phyloP scores from a whole-genome alignment of 2,888 invertebrate species.

The Petrophora chlorosata region DNA sequence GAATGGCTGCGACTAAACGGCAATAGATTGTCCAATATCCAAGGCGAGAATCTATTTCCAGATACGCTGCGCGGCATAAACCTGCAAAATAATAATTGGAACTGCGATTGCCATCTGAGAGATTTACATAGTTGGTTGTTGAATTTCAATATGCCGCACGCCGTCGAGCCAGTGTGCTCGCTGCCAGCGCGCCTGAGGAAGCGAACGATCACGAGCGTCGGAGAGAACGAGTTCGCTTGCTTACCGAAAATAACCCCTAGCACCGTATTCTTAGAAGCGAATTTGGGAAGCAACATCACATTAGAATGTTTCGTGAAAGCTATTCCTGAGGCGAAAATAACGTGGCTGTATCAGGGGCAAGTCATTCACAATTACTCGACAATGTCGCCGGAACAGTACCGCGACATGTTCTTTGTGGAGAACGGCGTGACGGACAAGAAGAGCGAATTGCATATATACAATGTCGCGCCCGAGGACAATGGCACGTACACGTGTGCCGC shows the following conservation, averaged over 20 bases:
- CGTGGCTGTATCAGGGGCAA: constrained; percentile 93
- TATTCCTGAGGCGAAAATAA: constrained; percentile 90
- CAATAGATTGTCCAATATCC: constrained; percentile 89
- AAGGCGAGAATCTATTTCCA: constrained; percentile 89
- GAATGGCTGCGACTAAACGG: constrained; percentile 94
- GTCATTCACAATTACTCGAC: constrained; percentile 90
- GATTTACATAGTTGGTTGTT: constrained; percentile 91
- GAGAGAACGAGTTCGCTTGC: constrained; percentile 90
- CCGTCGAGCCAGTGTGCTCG: constrained; percentile 90
- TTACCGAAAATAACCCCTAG: constrained; percentile 90
- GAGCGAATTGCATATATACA: constrained; percentile 91
- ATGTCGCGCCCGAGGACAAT: constrained; percentile 90
- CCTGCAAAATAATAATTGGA: constrained; percentile 94
- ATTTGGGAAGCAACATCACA: constrained; percentile 92
- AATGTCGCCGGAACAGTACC: constrained; percentile 86
- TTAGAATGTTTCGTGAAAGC: constrained; percentile 91
- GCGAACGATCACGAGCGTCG: constrained; percentile 86
- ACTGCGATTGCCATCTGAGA: constrained; percentile 92
- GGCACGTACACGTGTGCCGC: constrained; percentile 94
- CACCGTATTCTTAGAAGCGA: constrained; percentile 89
- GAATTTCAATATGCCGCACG: constrained; percentile 89
- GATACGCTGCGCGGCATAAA: constrained; percentile 90
- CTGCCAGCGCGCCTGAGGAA: constrained; percentile 87
- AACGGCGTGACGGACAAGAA: constrained; percentile 89
- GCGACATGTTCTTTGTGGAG: constrained; percentile 88